Evolutionary conservation across 1,140 invertebrate genomes (phyloP).

Genomic region (Calephelis virginiensis): DNA sequence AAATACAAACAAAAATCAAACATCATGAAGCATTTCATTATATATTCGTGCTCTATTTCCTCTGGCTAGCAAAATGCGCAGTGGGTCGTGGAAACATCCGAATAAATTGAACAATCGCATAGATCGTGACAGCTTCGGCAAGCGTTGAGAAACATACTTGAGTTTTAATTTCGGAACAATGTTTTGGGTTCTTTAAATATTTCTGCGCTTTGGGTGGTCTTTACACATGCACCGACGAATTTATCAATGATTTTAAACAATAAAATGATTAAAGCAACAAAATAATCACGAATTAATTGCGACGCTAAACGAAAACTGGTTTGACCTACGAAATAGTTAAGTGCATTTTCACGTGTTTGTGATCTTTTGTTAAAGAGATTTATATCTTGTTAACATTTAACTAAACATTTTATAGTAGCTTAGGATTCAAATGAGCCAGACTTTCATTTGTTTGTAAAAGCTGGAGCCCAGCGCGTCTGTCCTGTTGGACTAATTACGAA

Average conservation of each 20-base stretch:
- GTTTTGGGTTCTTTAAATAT: too few species aligned
- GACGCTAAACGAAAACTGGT: background rate
- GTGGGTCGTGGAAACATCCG: conserved; percentile 35
- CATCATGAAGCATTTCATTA: conserved; percentile 20
- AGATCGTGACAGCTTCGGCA: conserved; percentile 38
- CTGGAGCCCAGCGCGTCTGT: too few species aligned
- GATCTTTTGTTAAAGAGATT: too few species aligned
- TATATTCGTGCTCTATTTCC: conserved; percentile 27
- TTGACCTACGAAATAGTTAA: conserved; percentile 13
- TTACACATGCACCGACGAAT: background rate
- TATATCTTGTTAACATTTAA: too few species aligned
- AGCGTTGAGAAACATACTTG: conserved; percentile 32
- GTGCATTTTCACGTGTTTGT: background rate
- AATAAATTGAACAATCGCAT: conserved; percentile 37
- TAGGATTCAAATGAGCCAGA: too few species aligned
- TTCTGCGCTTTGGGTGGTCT: conserved; percentile 34
- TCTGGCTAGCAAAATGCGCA: conserved; percentile 28
- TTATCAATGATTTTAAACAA: background rate
- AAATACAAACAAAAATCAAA: background rate
- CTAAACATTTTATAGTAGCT: too few species aligned
- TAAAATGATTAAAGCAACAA: too few species aligned
- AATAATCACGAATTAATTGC: too few species aligned
- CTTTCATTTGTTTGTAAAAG: too few species aligned
- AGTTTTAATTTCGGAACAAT: conserved; percentile 22
- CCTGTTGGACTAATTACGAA: too few species aligned